Base-by-base conservation (phyloP, 2,797 vertebrate species). In the Tympanoctomys barrerae region DNA sequence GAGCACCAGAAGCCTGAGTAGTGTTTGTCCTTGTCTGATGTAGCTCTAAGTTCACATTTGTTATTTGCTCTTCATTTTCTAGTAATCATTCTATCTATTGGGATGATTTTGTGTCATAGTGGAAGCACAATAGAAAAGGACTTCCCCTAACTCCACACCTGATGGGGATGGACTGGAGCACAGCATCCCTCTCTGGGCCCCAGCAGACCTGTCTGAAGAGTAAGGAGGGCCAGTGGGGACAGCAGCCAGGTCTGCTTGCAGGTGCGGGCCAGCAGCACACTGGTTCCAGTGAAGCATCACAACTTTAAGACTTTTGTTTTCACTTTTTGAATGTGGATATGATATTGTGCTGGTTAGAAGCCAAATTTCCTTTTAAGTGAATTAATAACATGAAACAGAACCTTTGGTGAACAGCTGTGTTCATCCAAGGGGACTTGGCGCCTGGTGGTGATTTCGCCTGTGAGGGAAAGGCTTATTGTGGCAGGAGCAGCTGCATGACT, bases 291-390 rank as follows among this genome's bases (percentile, higher is more conserved):
- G 88, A 93, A 57, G 64, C 85, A 89, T 70, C 28, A 22, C 46
- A 85, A 68, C 64, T 70, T 88, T 39, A 81, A 94, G 90, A 68
- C 68, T 85, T 89, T 93, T 95, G 78, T 59, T 75, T 68, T 26
- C n/a, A 4, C 39, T 95, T 77, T 79, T 94, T 94, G 78, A 94
- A 46, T 46, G n/a, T 87, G 85, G 75, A 57, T 94, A 61, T 94
- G 82, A 97, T 91, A 90, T 94, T 92, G 57, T 79, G 61, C 87
- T 97, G 95, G 94, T 90, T 83, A 86, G 96, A 93, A 95, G 87
- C 94, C 93, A 96, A 57, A 92, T 97, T 97, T 96, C 94, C 94
- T 96, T 94, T 97, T 84, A 94, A 96, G 83, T 80, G 84, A 97
- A 92, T 97, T 96, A 96, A 84, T 95, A 97, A 94, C n/a, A 46